Evolutionary conservation across 2,888 invertebrate species (phyloP), one percentile per base, ranked within the genome.

Genomic region (Agapostemon virescens): DNA sequence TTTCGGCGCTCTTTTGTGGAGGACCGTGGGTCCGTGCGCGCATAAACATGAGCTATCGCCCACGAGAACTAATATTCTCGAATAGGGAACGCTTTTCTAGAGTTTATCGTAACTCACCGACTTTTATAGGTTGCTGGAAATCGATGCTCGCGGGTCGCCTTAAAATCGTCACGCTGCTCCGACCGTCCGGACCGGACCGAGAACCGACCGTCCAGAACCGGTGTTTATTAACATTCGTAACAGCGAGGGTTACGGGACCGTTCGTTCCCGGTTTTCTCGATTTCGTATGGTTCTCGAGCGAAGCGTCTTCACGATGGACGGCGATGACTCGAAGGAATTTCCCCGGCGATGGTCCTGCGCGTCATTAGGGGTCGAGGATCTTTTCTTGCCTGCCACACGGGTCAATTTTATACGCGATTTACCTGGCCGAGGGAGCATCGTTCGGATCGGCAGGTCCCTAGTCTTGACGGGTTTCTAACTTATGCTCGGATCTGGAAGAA

Each of bases 41-140:
- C 83, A 83, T 85, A 84, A 86, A 86, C 86, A 87, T 84, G 82
- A 82, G 81, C 77, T 84, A 83, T 86, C 83, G 80, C 77, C 67
- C 83, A 77, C 76, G 79, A 66, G 74, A 78, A 76, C 81, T 74
- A 78, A 77, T 84, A 81, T 84, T 81, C 76, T 40, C 77, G 74
- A 80, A 84, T 76, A 79, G 74, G 61, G 73, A 73, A 79, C 69
- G 83, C 77, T 84, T 85, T 84, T 78, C 80, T 68, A 82, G 78
- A 81, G 84, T 84, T 80, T 64, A 86, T 84, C 86, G 83, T 87
- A 89, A 88, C 86, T 89, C 87, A 86, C 69, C 55, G 69, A 81
- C 76, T 86, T 88, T 90, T 88, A 90, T 90, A 87, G 89, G 87
- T 89, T 85, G 85, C 83, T 84, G 83, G 88, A 87, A 88, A 80